Evolutionary conservation across 2,113 vertebrate species (phyloP), one percentile per base, ranked within the genome.

Genomic region (Myrmecophaga tridactyla): DNA sequence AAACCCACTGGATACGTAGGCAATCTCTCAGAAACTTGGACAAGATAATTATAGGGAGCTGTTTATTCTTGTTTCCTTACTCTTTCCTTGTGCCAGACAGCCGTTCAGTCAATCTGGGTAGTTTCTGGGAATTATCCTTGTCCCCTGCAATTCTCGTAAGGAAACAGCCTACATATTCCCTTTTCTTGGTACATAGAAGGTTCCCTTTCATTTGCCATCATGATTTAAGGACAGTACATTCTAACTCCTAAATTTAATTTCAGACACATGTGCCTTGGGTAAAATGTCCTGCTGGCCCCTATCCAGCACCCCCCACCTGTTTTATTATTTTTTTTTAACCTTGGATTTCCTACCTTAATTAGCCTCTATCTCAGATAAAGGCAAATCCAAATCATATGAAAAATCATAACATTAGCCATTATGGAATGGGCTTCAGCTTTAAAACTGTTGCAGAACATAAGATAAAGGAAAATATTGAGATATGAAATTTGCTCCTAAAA

Each of bases 261-360:
- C 92, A 97, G 96, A 97, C 96, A 96, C 96, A 97, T 97, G 96
- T 95, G 92, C 91, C 48, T 89, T 93, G 94, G 86, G 96, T 96
- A 92, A 97, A 92, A 93, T 95, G 96, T 95, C 80, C 69, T 89
- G 21, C 93, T 97, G 97, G 96, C 76, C 48, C 31, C 31, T 94
- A 8, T 95, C 86, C 96, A 94, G 92, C 41, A 0, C 23, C 58
- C 1, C 17, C 53, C 53, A 4, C 18, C 18, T 18, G 5, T 5
- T 86, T 46, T 8, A 29, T 75, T 75, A 34, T n/a, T 73, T 76
- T 92, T 81, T 69, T 65, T 69, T 46, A 65, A 80, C 75, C 67
- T 96, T 92, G 94, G 65, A 96, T 96, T 96, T 96, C 95, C 90
- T 97, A 83, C 96, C 62, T 96, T 96, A 96, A 97, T 97, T 96